Conservation (phyloP, 2,113 vertebrate species). For the Halichoeres trimaculatus region DNA sequence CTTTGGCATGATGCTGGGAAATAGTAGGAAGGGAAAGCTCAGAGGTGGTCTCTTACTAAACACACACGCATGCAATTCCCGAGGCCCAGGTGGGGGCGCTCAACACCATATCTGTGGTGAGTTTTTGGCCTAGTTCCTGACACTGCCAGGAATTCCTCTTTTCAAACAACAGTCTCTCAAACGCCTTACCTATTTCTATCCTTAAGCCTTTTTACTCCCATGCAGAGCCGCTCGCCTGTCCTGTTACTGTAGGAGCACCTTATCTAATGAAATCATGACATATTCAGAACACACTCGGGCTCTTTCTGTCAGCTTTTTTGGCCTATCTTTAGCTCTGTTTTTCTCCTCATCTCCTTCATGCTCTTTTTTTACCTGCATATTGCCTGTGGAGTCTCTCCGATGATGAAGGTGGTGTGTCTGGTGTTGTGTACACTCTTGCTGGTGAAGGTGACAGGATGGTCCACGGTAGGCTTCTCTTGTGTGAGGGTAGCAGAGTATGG, state of each 20-base stretch:
- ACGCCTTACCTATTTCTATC: constrained; percentile 8
- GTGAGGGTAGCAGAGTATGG: not conserved
- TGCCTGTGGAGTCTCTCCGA: constrained; percentile 88
- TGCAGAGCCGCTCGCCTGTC: not conserved
- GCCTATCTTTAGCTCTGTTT: not conserved
- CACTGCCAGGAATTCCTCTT: constrained; percentile 73
- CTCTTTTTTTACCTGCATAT: constrained; percentile 84
- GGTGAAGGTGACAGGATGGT: constrained; percentile 84
- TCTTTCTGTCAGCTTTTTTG: not conserved
- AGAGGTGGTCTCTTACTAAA: constrained; percentile 78
- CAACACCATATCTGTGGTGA: constrained; percentile 62
- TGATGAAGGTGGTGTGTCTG: constrained; percentile 81
- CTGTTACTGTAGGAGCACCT: not conserved
- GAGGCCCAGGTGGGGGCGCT: constrained; percentile 72
- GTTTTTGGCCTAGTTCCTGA: constrained; percentile 64
- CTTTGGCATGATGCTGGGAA: constrained; percentile 76
- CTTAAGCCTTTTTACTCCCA: constrained; percentile 8
- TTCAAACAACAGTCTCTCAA: constrained; percentile 25
- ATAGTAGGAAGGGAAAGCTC: constrained; percentile 77
- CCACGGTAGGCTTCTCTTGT: constrained; percentile 44
- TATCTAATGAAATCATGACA: not conserved
- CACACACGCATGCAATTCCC: constrained; percentile 48
- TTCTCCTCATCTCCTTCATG: constrained; percentile 7
- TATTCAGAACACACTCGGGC: not conserved
- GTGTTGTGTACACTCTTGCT: constrained; percentile 75